phyloP scores from a whole-genome alignment of 2,797 vertebrate species.

The Sebastes diaconus region DNA sequence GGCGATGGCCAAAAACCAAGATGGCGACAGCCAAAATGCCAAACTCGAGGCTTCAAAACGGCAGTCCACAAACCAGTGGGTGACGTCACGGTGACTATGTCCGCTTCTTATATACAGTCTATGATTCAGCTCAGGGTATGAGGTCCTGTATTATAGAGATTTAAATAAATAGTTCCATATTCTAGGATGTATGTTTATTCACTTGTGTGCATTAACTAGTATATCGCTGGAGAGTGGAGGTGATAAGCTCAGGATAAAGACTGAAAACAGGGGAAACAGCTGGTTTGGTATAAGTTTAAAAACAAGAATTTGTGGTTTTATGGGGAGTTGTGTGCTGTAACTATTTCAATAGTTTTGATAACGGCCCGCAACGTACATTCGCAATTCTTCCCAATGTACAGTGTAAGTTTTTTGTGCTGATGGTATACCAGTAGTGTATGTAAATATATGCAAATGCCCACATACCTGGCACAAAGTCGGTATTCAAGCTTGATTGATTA shows the following conservation, averaged over 20 bases:
- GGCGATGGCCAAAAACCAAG: too few relatives aligned
- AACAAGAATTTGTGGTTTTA: neutral
- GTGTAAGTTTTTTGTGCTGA: neutral
- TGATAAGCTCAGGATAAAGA: neutral
- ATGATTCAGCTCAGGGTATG: neutral
- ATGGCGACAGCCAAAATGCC: rapidly evolving
- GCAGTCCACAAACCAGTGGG: too few relatives aligned
- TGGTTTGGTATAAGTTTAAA: neutral
- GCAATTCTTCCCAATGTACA: neutral
- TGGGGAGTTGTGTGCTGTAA: neutral
- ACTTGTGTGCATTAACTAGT: neutral
- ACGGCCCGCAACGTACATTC: neutral
- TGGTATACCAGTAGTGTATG: neutral
- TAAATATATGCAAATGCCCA: neutral
- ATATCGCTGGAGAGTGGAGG: neutral
- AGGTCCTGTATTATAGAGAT: neutral
- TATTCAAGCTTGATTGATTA: neutral
- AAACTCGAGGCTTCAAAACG: rapidly evolving
- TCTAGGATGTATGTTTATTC: neutral
- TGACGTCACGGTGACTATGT: rapidly evolving
- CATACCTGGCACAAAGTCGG: neutral
- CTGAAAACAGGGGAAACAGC: neutral
- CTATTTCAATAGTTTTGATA: neutral
- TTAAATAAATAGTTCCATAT: neutral
- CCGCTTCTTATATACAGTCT: too few relatives aligned